These are phyloP conservation scores for Yponomeuta evonymella DNA, from an alignment of 2,888 invertebrate species.

Conservation along the genomic window DNA sequence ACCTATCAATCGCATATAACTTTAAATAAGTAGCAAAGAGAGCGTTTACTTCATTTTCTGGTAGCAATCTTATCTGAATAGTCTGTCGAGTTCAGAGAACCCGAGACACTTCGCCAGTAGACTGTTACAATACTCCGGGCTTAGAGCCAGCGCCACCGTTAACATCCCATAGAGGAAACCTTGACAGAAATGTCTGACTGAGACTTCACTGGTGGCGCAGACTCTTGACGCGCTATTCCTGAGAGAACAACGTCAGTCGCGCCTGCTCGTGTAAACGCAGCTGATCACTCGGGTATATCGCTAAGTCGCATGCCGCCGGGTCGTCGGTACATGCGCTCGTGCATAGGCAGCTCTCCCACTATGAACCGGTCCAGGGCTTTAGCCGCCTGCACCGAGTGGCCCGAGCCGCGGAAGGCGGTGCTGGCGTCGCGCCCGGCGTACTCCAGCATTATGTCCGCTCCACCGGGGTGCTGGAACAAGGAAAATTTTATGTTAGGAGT, in stretches of 20 bases:
- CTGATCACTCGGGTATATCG: slow-evolving; percentile 68
- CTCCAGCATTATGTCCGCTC: slow-evolving; percentile 87
- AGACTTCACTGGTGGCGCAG: neutral
- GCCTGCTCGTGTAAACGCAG: neutral
- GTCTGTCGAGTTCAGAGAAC: no score
- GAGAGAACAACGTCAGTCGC: neutral
- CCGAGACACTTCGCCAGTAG: no score
- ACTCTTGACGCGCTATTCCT: neutral
- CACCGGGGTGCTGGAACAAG: slow-evolving; percentile 85
- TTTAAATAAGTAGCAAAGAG: neutral
- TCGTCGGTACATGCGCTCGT: slow-evolving; percentile 83
- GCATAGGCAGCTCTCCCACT: slow-evolving; percentile 84
- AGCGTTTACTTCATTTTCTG: no score
- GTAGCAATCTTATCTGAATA: no score
- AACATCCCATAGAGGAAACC: no score
- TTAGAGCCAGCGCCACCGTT: no score
- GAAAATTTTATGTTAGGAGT: slow-evolving; percentile 12
- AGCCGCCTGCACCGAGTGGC: slow-evolving; percentile 82
- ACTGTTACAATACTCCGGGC: no score
- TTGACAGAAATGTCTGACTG: no score
- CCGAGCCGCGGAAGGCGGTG: slow-evolving; percentile 86
- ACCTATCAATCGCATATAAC: neutral
- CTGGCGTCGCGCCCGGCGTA: slow-evolving; percentile 91
- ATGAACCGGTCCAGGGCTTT: slow-evolving; percentile 81
- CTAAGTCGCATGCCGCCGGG: slow-evolving; percentile 76